Percentiles rank a stretch among this genome's conserved stretches.
Conservation (phyloP, 2,113 vertebrate genomes). For the Grantiella picta region DNA sequence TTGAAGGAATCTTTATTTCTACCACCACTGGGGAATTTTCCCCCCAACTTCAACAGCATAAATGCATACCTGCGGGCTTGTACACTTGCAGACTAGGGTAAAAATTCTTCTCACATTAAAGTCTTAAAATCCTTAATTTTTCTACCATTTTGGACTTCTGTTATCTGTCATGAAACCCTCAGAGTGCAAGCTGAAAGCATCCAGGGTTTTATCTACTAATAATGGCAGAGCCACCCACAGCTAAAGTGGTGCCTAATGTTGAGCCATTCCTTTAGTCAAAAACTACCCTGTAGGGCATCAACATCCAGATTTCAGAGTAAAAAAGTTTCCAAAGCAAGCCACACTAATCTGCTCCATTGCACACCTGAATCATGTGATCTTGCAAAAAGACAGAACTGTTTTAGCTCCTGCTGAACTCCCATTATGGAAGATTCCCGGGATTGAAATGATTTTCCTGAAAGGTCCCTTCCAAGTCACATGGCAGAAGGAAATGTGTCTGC, state of each 20-base stretch:
- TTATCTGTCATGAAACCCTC: not conserved
- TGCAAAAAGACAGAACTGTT: not conserved
- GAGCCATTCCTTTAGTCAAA: not conserved
- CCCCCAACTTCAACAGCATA: not conserved
- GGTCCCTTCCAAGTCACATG: fast-evolving
- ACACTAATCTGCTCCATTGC: not conserved
- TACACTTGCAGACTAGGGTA: not conserved
- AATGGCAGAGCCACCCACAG: not conserved
- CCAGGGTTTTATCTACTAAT: not conserved
- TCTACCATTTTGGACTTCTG: not conserved
- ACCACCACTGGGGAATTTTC: not conserved
- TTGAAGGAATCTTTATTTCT: not conserved
- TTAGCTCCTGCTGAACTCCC: not conserved
- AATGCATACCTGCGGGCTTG: not conserved
- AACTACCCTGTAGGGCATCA: not conserved
- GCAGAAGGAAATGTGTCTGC: not conserved
- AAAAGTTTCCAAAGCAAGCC: not conserved
- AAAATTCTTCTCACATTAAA: not conserved
- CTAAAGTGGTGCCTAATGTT: not conserved
- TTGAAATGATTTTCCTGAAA: not conserved
- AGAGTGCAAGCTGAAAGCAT: not conserved
- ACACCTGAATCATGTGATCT: not conserved
- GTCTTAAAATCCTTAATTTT: not conserved
- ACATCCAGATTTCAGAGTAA: not conserved
- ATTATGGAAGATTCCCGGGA: not conserved